Base-by-base conservation (phyloP, 2,797 vertebrate species). In the Sebastes steindachneri region DNA sequence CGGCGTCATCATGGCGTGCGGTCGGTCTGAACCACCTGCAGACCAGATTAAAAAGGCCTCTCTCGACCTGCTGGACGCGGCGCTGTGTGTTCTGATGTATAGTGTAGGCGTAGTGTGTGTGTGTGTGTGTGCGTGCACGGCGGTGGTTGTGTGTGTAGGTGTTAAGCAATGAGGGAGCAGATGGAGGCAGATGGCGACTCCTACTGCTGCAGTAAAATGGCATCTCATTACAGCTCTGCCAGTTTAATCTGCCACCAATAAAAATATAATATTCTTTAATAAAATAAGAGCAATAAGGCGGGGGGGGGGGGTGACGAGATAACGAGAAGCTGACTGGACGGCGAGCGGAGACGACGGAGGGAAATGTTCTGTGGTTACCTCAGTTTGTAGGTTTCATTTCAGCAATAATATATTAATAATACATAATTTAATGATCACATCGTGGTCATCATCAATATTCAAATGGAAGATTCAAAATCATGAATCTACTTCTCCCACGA, bases 31-130 rank as follows among this genome's bases (percentile, higher is more conserved):
- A 68, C 68, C 80, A 45, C 86, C 79, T 73, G 71, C 82, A 65
- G 83, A 9, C 64, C 3, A 21, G 83, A 88, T 89, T 73, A 82
- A 59, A 75, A 54, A 59, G 45, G 12, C 77, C 41, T 48, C 81
- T 8, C 48, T 64, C 76, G 53, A 81, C 75, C 83, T 89, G 80
- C 84, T 57, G 87, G 82, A 86, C 25, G 2, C 58, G 5, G n/a
- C 25, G 9, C 68, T 45, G 41, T 81, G 80, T 35, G 83, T 76
- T 85, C 59, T 77, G 67, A 80, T 84, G 77, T 67, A 59, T 31
- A 23, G 57, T 23, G 63, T 35, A 15, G 3, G 53, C 4, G 45
- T 65, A 55, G 35, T 62, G 19, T 35, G 14, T 60, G 11, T 26
- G 45, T 23, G 23, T 59, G 21, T 64, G 55, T 21, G 7, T 59